Evolutionary conservation across 2,113 vertebrate species (phyloP), one percentile per base, ranked within the genome.

Genomic region (Epinephelus fuscoguttatus): DNA sequence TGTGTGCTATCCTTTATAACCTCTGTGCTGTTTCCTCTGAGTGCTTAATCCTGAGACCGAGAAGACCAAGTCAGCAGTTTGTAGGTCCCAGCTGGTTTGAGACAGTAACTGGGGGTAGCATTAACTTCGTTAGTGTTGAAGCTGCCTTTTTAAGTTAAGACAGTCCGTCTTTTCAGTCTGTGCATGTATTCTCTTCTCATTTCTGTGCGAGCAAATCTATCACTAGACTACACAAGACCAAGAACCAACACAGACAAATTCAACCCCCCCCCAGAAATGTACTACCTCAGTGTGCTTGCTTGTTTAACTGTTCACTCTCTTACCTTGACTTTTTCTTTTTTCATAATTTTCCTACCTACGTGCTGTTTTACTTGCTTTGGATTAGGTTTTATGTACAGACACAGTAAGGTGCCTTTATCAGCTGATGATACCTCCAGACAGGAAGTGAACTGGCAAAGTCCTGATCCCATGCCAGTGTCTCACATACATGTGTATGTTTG

Each of bases 51-150:
- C 69, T 40, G 6, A 17, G 11, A 27, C 7, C 33, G 27, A 30
- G 21, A 61, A 25, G 2, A 55, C 21, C 4, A 17, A 30, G 69
- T 80, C 60, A 56, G 69, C 69, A 64, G 37, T 80, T 37, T 72
- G 10, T 33, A 14, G 49, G 37, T 70, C 47, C 49, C 59, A 53
- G 62, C 45, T 66, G 50, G 27, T 25, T 66, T 55, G 61, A 75
- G 33, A 53, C 33, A 14, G 13, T 4, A 78, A 30, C 49, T 62
- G 12, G 30, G 14, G 15, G 56, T 27, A 30, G 21, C 56, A 69
- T 3, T 21, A 21, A 67, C 42, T 66, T 66, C 15, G 13, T 17
- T 27, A 13, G 47, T 50, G 25, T n/a, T 47, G 23, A 49, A 67
- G n/a, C n/a, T 25, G 63, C 63, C 42, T 27, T 49, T n/a, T 49